A percentile compares a stretch with the other conserved stretches of the same genome.
phyloP scores from a whole-genome alignment of 2,113 vertebrate species.

The Loxodonta africana region DNA sequence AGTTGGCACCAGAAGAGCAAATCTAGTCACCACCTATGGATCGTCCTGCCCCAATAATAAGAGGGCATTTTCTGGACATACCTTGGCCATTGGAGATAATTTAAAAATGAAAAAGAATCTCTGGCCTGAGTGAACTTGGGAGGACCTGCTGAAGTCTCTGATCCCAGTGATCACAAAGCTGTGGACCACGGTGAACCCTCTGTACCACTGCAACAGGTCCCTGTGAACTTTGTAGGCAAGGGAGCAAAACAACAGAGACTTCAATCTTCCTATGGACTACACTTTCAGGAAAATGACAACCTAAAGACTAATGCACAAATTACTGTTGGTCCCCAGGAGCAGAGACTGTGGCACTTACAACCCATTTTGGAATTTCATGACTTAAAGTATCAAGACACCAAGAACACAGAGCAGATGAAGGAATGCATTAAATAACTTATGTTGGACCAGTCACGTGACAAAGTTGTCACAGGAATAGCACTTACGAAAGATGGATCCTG shows the following conservation, averaged over 20 bases:
- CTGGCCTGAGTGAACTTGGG: background rate
- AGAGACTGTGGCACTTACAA: background rate
- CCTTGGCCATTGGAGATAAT: background rate
- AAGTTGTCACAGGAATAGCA: background rate
- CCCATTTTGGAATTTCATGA: background rate
- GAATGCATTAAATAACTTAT: background rate
- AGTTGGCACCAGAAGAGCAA: background rate
- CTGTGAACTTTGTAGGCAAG: background rate
- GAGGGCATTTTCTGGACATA: background rate
- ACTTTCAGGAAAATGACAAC: background rate
- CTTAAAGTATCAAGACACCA: background rate
- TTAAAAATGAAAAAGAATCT: background rate
- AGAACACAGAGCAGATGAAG: background rate
- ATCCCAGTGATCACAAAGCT: background rate
- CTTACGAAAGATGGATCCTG: background rate
- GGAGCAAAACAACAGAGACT: background rate
- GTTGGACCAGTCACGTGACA: background rate
- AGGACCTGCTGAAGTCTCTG: background rate
- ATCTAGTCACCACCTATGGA: background rate
- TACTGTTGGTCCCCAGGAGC: background rate
- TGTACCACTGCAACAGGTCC: background rate
- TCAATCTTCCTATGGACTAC: background rate
- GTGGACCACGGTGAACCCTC: background rate
- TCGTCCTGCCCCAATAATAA: background rate
- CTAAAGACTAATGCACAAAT: background rate